Base-by-base conservation (phyloP, 2,113 vertebrate genomes). In the Mustela nigripes region DNA sequence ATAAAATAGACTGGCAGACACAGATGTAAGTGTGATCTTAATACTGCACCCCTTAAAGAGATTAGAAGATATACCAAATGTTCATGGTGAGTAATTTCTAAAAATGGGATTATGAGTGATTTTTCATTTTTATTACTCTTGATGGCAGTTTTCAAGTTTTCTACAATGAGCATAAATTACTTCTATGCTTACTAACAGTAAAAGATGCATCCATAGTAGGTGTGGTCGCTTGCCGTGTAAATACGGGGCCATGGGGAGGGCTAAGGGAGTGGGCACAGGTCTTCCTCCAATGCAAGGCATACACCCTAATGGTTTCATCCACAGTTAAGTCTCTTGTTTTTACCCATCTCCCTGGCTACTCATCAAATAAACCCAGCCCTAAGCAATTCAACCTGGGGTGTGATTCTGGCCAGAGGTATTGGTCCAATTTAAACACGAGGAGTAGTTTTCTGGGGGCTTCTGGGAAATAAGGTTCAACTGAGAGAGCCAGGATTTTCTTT, bases 61-160 rank as follows among this genome's bases (percentile, higher is more conserved):
- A 82, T 84, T 58, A 58, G 58, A 58, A 58, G 31, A 74, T 7
- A 42, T 4, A 89, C 9, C 53, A 87, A 84, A 80, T 28, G 16
- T 71, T 87, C 42, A 45, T 62, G 58, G 12, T 78, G 50, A 62
- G 71, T 53, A n/a, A 79, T 67, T 48, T 62, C 81, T 58, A 60
- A 94, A 92, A 95, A 78, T 84, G 39, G 91, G 39, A 92, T 28
- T 42, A 90, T 88, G 36, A 62, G 5, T 85, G 60, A 97, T 67
- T 82, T 45, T 78, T 90, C 42, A 84, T 48, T 28, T 84, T 81
- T 56, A 95, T 92, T 89, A 39, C 56, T 76, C 71, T 60, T n/a
- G 24, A 73, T 93, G 53, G 28, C 11, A 65, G 26, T 93, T 73
- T 96, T 74, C 45, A 87, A 39, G 48, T 50, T 81, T 96, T 60